These are phyloP conservation scores for Eciton burchellii DNA, from an alignment of 1,140 invertebrate species.

Conservation along the genomic window DNA sequence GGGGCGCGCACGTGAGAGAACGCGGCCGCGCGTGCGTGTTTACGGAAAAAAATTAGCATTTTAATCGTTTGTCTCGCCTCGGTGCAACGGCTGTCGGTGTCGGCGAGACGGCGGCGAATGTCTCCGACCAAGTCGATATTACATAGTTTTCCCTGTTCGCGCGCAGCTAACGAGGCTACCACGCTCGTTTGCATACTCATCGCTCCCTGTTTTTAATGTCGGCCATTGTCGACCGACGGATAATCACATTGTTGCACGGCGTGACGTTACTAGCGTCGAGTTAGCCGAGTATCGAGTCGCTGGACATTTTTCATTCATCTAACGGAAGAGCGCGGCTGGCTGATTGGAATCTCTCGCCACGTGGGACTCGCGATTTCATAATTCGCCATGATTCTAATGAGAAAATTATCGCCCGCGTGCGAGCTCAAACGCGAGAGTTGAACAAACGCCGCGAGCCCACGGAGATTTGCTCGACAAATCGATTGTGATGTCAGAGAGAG, in stretches of 20 bases:
- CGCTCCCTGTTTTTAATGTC: constrained; percentile 67
- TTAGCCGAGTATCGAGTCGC: constrained; percentile 30
- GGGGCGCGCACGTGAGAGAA: neutral
- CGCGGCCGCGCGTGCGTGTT: neutral
- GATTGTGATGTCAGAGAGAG: neutral
- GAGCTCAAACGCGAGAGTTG: neutral
- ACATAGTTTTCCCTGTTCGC: neutral
- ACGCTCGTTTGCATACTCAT: constrained; percentile 67
- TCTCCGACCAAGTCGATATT: constrained; percentile 53
- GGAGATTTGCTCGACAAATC: neutral
- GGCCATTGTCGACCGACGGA: constrained; percentile 23
- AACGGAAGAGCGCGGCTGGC: neutral
- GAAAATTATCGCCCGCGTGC: neutral
- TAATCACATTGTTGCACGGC: constrained; percentile 63
- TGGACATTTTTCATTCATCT: constrained; percentile 17
- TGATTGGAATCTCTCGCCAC: neutral
- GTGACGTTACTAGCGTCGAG: constrained; percentile 28
- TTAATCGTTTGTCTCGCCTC: constrained; percentile 68
- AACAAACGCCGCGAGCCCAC: neutral
- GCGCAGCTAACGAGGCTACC: constrained; percentile 15
- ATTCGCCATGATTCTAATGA: neutral
- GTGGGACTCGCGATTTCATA: neutral
- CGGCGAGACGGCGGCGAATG: constrained; percentile 13
- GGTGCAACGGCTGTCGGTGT: constrained; percentile 57
- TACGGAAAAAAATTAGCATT: constrained; percentile 67